Percentiles rank a stretch among this genome's conserved stretches.
Conservation (phyloP, 2,888 invertebrate genomes). For the Zaprionus bogoriensis region DNA sequence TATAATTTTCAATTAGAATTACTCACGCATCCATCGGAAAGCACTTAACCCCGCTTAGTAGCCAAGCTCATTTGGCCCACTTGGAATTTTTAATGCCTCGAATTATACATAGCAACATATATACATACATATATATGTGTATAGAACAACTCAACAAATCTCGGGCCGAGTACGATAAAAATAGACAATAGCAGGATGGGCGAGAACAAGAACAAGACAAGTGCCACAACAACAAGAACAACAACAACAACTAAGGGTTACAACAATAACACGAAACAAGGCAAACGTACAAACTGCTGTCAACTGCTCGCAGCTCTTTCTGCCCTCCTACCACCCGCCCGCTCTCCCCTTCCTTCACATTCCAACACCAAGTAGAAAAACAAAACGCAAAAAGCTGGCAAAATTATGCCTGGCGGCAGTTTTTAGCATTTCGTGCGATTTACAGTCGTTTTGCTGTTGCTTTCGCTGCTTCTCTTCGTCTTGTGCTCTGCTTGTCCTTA, state of each 20-base stretch:
- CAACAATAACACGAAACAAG: constrained; percentile 31
- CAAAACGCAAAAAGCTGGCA: constrained; percentile 39
- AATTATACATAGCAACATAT: background rate
- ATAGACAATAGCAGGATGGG: constrained; percentile 8
- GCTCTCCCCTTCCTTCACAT: no score
- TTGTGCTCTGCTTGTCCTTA: constrained; percentile 7
- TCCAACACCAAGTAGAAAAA: constrained; percentile 41
- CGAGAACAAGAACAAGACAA: constrained; percentile 2
- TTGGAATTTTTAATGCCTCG: constrained; percentile 33
- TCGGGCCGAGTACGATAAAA: constrained; percentile 24
- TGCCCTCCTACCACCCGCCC: constrained; percentile 2
- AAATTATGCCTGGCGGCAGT: constrained; percentile 64
- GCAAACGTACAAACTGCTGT: constrained; percentile 48
- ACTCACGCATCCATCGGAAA: background rate
- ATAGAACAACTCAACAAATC: constrained; percentile 32
- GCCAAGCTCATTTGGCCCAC: constrained; percentile 25
- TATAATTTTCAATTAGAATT: background rate
- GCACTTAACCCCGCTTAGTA: constrained; percentile 13
- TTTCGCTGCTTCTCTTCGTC: constrained; percentile 7
- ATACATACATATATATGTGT: background rate
- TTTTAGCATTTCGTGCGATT: constrained; percentile 68
- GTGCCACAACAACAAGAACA: background rate
- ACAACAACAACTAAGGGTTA: constrained; percentile 25
- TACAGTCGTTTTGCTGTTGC: constrained; percentile 32
- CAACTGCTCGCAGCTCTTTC: constrained; percentile 47